These are phyloP conservation scores for Rhea pennata DNA, from an alignment of 2,113 vertebrate species.

Conservation along the genomic window DNA sequence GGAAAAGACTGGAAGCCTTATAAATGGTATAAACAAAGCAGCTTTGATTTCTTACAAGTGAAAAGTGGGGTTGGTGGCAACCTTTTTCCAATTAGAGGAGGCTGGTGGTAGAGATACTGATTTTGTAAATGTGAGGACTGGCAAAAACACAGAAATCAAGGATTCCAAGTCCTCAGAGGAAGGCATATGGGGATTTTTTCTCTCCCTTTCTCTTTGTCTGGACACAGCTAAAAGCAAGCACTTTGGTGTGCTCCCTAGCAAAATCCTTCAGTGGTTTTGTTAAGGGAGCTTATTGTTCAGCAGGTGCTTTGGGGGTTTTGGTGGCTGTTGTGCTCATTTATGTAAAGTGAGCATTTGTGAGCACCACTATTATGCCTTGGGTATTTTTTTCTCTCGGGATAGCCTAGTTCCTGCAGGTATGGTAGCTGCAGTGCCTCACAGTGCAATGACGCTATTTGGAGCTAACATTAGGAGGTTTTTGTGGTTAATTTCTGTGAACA, in stretches of 20 bases:
- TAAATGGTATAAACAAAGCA: background rate
- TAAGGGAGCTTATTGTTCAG: accelerated
- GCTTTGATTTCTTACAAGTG: background rate
- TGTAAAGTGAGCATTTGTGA: background rate
- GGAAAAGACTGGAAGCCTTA: background rate
- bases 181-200: background rate
- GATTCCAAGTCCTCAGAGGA: background rate
- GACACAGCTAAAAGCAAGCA: background rate
- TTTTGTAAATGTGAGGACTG: background rate
- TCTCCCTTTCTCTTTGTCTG: background rate
- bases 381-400: background rate
- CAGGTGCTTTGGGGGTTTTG: background rate
- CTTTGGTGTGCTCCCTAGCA: background rate
- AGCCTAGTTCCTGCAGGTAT: background rate
- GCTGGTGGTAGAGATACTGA: background rate
- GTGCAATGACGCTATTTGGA: background rate
- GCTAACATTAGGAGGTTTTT: background rate
- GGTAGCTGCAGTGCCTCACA: background rate
- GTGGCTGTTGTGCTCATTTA: accelerated
- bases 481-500: background rate
- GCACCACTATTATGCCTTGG: background rate
- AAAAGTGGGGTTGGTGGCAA: background rate
- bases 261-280: background rate
- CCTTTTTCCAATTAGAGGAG: background rate
- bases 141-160: background rate